Percentiles rank a stretch among this genome's conserved stretches.
phyloP scores from a whole-genome alignment of 2,113 vertebrate genomes.

The Microtus oregoni region DNA sequence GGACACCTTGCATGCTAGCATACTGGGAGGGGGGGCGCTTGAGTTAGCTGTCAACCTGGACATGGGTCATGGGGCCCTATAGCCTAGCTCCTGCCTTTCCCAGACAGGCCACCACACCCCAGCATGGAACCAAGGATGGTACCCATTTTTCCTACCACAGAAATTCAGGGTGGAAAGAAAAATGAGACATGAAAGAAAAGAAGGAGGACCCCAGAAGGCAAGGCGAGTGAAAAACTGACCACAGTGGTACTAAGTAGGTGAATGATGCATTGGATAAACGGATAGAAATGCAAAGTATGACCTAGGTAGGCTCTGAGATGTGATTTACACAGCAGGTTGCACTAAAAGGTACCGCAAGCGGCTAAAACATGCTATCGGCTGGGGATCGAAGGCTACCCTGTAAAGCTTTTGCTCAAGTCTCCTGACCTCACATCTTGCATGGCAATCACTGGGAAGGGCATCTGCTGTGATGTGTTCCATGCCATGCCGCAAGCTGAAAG shows the following conservation, averaged over 20 bases:
- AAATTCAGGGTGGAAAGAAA: neutral
- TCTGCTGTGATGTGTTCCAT: neutral
- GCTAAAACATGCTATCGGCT: neutral
- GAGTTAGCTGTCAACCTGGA: neutral
- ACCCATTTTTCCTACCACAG: neutral
- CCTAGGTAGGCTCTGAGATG: neutral
- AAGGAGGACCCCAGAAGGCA: neutral
- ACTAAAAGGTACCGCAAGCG: neutral
- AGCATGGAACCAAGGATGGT: neutral
- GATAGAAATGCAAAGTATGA: constrained; percentile 38
- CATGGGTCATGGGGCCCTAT: neutral
- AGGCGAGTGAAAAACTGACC: constrained; percentile 9
- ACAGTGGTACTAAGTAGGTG: neutral
- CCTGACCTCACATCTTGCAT: neutral
- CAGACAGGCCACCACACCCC: neutral
- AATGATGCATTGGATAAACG: neutral
- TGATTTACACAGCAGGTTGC: neutral
- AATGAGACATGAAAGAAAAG: neutral
- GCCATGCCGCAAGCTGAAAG: neutral
- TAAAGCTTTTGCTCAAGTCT: neutral
- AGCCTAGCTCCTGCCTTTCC: neutral
- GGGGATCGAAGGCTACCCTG: neutral
- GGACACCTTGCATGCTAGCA: neutral
- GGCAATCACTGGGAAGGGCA: neutral
- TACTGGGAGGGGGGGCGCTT: neutral